Conservation (phyloP, 2,113 vertebrate genomes). For the Cnemophilus loriae region DNA sequence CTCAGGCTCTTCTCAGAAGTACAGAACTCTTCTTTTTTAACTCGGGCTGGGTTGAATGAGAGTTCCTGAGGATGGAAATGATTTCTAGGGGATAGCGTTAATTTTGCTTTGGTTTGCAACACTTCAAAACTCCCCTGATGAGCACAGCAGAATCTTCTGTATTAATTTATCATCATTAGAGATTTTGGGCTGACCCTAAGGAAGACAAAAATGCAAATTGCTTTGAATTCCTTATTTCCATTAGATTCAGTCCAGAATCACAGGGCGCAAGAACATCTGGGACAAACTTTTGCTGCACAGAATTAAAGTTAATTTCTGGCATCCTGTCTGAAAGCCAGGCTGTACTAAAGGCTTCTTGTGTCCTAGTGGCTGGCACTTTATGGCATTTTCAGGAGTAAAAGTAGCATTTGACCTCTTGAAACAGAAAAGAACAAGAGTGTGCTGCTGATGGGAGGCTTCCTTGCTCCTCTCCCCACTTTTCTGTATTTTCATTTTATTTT, state of each 20-base stretch:
- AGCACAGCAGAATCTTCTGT: background rate
- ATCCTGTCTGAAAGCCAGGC: background rate
- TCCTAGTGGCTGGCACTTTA: background rate
- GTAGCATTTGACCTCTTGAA: background rate
- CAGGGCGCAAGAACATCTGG: background rate
- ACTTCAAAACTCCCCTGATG: background rate
- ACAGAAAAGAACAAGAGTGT: background rate
- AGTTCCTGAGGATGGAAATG: background rate
- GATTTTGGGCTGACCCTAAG: background rate
- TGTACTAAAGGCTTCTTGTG: background rate
- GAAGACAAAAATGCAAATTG: background rate
- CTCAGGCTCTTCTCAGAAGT: background rate
- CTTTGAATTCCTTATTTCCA: background rate
- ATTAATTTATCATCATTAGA: constrained; percentile 1
- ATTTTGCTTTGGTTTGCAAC: background rate
- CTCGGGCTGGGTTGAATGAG: background rate
- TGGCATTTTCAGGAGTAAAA: background rate
- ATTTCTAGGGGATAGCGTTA: background rate
- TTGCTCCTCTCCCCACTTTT: background rate
- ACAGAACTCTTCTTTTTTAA: background rate
- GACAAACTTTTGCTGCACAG: background rate
- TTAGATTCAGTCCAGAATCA: background rate
- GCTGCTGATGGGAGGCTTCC: background rate
- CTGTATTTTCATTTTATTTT: background rate
- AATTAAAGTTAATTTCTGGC: background rate